phyloP scores from a whole-genome alignment of 23 tunicate species.

The Halocynthia roretzi region DNA sequence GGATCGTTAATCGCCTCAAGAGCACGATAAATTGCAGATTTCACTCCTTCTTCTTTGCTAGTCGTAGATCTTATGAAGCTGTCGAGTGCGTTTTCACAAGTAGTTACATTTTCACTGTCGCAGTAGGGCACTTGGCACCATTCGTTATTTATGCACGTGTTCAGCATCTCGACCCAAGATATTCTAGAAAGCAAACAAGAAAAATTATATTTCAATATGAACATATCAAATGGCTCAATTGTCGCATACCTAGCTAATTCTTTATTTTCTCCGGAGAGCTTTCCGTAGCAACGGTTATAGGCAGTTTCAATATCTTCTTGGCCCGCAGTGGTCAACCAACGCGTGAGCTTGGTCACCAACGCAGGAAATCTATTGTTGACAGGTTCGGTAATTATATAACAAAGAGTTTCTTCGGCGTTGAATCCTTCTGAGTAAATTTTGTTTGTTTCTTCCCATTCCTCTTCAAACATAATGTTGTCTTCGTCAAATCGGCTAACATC shows the following conservation, averaged over 20 bases:
- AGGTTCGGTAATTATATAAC: neutral
- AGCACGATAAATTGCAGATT: neutral
- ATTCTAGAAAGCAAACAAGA: neutral
- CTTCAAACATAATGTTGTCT: constrained; percentile 25
- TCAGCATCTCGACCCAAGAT: constrained; percentile 13
- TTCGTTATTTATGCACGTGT: constrained; percentile 20
- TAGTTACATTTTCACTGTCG: constrained; percentile 3
- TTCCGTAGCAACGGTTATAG: too few species aligned
- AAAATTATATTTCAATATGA: too few species aligned
- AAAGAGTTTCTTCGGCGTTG: constrained; percentile 7
- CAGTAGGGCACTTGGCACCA: constrained; percentile 22
- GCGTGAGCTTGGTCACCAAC: constrained; percentile 1
- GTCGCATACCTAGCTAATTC: too few species aligned
- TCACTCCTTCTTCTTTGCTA: neutral
- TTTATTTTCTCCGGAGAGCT: too few species aligned
- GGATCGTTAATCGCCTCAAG: neutral
- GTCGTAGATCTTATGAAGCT: constrained; percentile 1
- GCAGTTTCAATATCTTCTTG: constrained; percentile 11
- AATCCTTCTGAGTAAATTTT: neutral
- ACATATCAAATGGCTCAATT: too few species aligned
- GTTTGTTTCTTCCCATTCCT: constrained; percentile 26
- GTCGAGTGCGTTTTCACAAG: constrained; percentile 11
- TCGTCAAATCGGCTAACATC: constrained; percentile 18
- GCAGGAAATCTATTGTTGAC: constrained; percentile 7
- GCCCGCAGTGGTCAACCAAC: constrained; percentile 13